phyloP scores from a whole-genome alignment of 2,113 vertebrate species.

The Melanotaenia duboulayi region DNA sequence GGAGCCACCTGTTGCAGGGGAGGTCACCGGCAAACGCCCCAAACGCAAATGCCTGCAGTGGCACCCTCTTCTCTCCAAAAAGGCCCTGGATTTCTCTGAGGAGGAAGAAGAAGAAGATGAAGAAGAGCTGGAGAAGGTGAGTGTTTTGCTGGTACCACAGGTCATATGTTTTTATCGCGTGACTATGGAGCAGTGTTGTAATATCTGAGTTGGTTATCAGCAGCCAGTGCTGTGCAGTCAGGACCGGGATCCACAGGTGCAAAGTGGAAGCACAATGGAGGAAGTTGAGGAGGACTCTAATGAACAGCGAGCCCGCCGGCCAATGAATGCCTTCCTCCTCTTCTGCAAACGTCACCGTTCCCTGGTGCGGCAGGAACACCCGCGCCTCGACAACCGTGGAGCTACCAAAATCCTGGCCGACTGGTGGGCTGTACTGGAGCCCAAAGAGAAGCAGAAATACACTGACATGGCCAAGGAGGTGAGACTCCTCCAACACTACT shows the following conservation, averaged over 20 bases:
- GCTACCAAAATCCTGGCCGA: slow-evolving; percentile 99
- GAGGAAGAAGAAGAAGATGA: slow-evolving; percentile 98
- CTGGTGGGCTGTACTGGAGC: slow-evolving; percentile 98
- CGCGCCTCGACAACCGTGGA: slow-evolving; percentile 96
- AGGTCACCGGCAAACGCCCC: slow-evolving; percentile 91
- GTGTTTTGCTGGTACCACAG: background rate
- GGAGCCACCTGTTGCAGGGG: slow-evolving; percentile 90
- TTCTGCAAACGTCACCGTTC: slow-evolving; percentile 99
- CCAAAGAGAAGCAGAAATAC: slow-evolving; percentile 98
- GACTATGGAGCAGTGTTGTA: background rate
- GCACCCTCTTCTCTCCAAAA: slow-evolving; percentile 98
- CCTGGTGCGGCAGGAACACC: slow-evolving; percentile 95
- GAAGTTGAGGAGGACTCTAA: slow-evolving; percentile 92
- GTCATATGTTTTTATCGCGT: background rate
- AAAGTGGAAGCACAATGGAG: slow-evolving; percentile 85
- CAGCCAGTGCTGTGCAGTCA: slow-evolving; percentile 67
- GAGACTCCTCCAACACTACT: slow-evolving; percentile 7
- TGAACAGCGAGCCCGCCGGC: slow-evolving; percentile 93
- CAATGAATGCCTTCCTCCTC: slow-evolving; percentile 98
- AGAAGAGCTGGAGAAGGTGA: slow-evolving; percentile 94
- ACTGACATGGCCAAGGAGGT: slow-evolving; percentile 99
- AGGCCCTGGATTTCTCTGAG: slow-evolving; percentile 95
- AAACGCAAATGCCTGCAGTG: slow-evolving; percentile 99
- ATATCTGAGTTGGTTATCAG: slow-evolving; percentile 32
- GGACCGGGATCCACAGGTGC: slow-evolving; percentile 77